Conservation (phyloP, 2,113 vertebrate genomes). For the Piprites chloris region DNA sequence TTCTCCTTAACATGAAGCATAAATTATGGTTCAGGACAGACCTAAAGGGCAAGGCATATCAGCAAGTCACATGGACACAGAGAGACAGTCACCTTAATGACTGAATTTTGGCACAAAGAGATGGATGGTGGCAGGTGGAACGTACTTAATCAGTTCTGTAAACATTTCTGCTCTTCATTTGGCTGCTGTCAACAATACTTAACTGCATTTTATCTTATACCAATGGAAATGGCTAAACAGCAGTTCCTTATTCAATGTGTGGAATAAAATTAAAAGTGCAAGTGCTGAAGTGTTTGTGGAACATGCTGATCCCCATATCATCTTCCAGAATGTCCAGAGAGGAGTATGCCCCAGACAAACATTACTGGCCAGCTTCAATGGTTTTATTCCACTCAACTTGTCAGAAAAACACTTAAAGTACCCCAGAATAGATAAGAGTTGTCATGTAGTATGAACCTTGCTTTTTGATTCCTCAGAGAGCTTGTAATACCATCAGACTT, state of each 20-base stretch:
- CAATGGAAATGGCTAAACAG: neutral
- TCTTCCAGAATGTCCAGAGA: neutral
- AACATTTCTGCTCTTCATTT: neutral
- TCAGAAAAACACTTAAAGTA: neutral
- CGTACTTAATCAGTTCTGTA: neutral
- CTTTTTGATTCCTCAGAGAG: neutral
- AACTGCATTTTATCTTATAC: neutral
- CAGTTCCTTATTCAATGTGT: neutral
- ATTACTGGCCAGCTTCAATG: neutral
- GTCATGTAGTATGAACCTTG: neutral
- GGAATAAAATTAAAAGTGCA: neutral
- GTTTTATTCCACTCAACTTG: neutral
- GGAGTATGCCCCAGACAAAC: neutral
- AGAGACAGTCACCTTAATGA: neutral
- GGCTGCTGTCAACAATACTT: neutral
- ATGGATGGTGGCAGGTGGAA: neutral
- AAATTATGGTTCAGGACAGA: neutral
- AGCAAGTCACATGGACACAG: neutral
- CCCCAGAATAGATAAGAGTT: neutral
- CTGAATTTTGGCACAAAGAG: neutral
- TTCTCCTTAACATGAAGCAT: neutral
- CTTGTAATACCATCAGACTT: neutral
- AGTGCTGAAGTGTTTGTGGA: neutral
- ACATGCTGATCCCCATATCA: neutral
- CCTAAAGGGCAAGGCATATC: neutral